phyloP scores from a whole-genome alignment of 2,113 vertebrate genomes.

The Malurus elegans region DNA sequence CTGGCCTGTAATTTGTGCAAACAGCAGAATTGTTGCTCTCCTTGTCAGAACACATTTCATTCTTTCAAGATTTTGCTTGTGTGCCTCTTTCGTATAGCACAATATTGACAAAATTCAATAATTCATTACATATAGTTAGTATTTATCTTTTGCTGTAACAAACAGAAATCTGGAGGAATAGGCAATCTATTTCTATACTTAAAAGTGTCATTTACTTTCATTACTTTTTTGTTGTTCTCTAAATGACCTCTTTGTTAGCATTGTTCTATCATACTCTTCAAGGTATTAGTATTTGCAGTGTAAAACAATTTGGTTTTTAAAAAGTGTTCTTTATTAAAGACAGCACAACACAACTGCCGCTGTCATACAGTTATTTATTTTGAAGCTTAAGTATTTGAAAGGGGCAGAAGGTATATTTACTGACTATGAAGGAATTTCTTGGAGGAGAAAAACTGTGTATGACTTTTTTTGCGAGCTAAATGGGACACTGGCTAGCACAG shows the following conservation, averaged over 20 bases:
- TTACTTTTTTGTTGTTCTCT: background rate
- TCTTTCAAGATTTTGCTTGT: background rate
- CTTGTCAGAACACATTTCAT: background rate
- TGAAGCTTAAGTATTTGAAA: background rate
- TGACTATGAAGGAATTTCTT: background rate
- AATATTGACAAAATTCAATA: background rate
- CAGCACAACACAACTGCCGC: background rate
- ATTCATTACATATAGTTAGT: background rate
- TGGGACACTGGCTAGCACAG: accelerated
- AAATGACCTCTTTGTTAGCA: background rate
- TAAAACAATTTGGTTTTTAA: background rate
- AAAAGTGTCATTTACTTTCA: background rate
- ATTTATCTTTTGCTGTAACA: background rate
- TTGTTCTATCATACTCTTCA: background rate
- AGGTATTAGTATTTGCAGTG: background rate
- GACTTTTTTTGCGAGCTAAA: background rate
- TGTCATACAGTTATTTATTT: background rate
- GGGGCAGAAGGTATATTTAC: background rate
- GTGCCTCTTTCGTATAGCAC: background rate
- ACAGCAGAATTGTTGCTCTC: accelerated
- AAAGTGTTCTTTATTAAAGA: background rate
- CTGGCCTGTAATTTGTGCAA: background rate
- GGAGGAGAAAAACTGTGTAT: background rate
- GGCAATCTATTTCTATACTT: background rate
- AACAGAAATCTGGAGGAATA: background rate